Conservation (phyloP, 1,140 invertebrate genomes). For the Sinonovacula constricta region DNA sequence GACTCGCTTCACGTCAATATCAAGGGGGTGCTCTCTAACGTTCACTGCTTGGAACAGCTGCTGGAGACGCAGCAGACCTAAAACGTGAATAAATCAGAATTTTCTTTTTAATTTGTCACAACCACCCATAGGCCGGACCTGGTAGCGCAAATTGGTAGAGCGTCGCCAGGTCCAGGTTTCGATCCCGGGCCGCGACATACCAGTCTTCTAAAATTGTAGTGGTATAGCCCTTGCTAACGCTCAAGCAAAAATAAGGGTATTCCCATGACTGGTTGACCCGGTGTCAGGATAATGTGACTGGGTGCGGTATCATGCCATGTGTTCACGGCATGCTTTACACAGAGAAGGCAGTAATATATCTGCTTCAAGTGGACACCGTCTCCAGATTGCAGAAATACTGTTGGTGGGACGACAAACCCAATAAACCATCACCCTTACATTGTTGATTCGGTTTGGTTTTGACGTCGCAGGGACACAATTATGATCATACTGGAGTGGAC, state of each 20-base stretch:
- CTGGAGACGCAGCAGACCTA: slow-evolving; percentile 71
- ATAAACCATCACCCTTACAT: too few species aligned
- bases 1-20: slow-evolving; percentile 69
- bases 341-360: background rate
- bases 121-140: too few species aligned
- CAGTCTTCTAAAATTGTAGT: too few species aligned
- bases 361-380: background rate
- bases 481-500: too few species aligned
- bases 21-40: slow-evolving; percentile 59
- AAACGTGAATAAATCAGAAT: background rate
- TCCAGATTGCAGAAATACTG: slow-evolving; percentile 2
- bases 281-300: background rate
- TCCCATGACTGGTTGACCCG: background rate
- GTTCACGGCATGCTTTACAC: background rate
- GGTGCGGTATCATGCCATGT: background rate
- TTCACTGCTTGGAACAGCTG: slow-evolving; percentile 72
- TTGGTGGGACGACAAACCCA: background rate
- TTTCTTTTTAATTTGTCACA: too few species aligned
- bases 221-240: background rate
- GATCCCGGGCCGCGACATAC: background rate
- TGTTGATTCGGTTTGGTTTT: too few species aligned
- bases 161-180: background rate
- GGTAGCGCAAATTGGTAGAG: too few species aligned
- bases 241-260: background rate
- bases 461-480: too few species aligned